phyloP scores from a whole-genome alignment of 2,888 invertebrate species.

The Stenotaenia linearis region DNA sequence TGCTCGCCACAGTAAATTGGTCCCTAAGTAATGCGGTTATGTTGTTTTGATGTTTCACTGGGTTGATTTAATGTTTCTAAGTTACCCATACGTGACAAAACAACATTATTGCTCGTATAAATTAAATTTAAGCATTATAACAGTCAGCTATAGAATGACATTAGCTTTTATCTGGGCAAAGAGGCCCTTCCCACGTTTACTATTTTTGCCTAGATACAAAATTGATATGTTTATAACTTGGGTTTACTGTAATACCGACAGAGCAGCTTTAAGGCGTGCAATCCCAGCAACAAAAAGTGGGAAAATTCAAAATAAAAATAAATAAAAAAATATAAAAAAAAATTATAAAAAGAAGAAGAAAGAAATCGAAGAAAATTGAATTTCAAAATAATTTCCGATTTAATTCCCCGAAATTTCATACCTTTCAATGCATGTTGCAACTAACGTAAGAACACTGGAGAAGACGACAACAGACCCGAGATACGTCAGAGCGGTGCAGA shows the following conservation, averaged over 20 bases:
- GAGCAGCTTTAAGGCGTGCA: neutral
- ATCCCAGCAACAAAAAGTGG: neutral
- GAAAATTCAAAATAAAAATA: neutral
- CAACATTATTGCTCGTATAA: neutral
- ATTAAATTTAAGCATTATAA: too few relatives aligned
- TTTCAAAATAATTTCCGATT: neutral
- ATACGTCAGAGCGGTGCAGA: constrained; percentile 47
- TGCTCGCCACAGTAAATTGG: neutral
- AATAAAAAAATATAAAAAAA: neutral
- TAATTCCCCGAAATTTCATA: constrained; percentile 36
- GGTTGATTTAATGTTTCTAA: neutral
- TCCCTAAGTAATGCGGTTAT: neutral
- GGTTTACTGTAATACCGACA: neutral
- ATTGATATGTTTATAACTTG: neutral
- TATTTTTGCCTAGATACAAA: too few relatives aligned
- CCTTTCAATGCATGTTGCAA: constrained; percentile 51
- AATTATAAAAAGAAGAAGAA: neutral
- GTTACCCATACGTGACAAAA: neutral
- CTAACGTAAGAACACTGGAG: constrained; percentile 49
- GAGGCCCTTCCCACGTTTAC: too few relatives aligned
- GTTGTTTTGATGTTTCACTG: neutral
- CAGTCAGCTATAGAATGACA: too few relatives aligned
- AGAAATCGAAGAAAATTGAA: neutral
- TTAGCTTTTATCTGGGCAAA: too few relatives aligned
- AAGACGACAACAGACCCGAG: constrained; percentile 50